These are phyloP conservation scores for Hemichromis elongatus DNA, from an alignment of 2,113 vertebrate species.

Conservation along the genomic window DNA sequence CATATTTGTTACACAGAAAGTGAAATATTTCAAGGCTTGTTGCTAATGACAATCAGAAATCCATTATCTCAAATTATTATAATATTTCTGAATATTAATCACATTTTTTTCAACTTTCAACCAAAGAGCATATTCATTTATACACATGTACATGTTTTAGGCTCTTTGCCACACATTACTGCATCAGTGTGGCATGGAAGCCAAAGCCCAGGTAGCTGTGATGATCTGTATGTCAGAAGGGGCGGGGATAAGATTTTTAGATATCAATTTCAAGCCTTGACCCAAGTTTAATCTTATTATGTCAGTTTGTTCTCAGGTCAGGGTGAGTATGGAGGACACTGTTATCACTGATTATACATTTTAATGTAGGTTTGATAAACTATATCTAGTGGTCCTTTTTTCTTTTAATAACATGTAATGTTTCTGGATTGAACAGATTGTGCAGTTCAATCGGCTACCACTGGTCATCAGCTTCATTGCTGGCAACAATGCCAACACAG, in stretches of 20 bases:
- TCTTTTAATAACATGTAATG: not conserved
- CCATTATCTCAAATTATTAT: too few species aligned
- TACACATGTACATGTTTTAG: not conserved
- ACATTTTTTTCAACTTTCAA: too few species aligned
- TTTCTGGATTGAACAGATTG: conserved; percentile 72
- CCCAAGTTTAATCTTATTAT: not conserved
- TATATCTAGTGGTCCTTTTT: not conserved
- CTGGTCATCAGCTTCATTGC: conserved; percentile 98
- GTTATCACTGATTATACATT: not conserved
- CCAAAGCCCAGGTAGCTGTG: not conserved
- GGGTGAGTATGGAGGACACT: not conserved
- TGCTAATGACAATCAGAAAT: too few species aligned
- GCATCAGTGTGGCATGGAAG: not conserved
- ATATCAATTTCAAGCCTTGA: not conserved
- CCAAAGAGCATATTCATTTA: not conserved
- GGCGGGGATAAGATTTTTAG: fast-evolving
- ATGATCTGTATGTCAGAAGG: not conserved
- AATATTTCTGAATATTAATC: too few species aligned
- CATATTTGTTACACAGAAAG: not conserved
- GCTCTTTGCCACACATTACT: not conserved
- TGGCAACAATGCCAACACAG: conserved; percentile 91
- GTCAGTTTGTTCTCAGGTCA: not conserved
- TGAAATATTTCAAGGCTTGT: not conserved
- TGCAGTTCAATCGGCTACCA: conserved; percentile 95
- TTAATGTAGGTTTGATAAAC: not conserved